phyloP scores from a whole-genome alignment of 1,140 invertebrate genomes.

The Achroia grisella region DNA sequence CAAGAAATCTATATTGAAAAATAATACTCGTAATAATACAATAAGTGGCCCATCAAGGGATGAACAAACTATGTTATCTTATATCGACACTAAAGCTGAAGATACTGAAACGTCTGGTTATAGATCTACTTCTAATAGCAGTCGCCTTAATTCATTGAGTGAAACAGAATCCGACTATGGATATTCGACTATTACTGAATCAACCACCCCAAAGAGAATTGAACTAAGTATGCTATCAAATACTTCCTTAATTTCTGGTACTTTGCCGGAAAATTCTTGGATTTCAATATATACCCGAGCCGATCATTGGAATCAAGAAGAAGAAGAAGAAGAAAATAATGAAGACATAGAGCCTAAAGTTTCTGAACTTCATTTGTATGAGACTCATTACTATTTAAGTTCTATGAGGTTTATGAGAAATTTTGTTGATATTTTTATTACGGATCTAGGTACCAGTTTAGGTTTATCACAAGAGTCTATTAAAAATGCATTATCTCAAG shows the following conservation, averaged over 20 bases:
- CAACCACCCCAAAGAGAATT: constrained; percentile 59
- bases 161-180: constrained; percentile 76
- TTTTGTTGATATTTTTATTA: constrained; percentile 76
- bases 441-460: constrained; percentile 70
- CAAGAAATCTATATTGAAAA: constrained; percentile 61
- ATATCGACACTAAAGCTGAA: constrained; percentile 49
- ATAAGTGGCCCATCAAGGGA: constrained; percentile 36
- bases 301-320: constrained; percentile 47
- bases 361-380: constrained; percentile 59
- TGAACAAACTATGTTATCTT: constrained; percentile 8
- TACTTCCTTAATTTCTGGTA: constrained; percentile 44
- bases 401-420: constrained; percentile 77
- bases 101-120: constrained; percentile 77
- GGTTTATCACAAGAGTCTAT: constrained; percentile 69
- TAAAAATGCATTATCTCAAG: constrained; percentile 67
- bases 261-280: constrained; percentile 64
- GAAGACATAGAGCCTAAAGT: constrained; percentile 39
- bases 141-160: constrained; percentile 61
- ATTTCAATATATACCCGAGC: constrained; percentile 54
- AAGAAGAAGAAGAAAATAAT: constrained; percentile 49
- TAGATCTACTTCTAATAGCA: constrained; percentile 59
- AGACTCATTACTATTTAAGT: constrained; percentile 73
- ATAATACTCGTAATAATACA: constrained; percentile 25
- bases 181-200: constrained; percentile 70
- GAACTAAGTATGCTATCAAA: constrained; percentile 52